Percentiles rank a stretch among this genome's conserved stretches.
Evolutionary conservation across 2,797 vertebrate genomes (phyloP).

Genomic region (Xiphophorus birchmanni): DNA sequence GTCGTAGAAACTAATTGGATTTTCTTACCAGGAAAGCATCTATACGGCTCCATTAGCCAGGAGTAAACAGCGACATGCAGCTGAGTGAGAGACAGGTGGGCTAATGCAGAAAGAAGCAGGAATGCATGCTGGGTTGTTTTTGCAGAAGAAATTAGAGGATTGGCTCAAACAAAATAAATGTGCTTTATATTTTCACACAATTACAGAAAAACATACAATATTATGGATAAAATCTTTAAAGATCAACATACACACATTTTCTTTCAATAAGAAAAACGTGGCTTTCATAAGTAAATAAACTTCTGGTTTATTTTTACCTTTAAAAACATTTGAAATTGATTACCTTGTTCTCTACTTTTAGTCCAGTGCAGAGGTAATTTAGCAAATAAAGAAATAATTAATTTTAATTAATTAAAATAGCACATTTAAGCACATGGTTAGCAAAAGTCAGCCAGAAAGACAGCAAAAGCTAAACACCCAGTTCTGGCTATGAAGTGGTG

Average conservation of each 20-base stretch:
- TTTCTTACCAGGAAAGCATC: constrained; percentile 78
- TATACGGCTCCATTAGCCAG: constrained; percentile 74
- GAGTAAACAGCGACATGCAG: constrained; percentile 61
- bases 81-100: constrained; percentile 47
- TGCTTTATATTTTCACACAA: constrained; percentile 12
- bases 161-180: not conserved
- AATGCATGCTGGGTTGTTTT: constrained; percentile 16
- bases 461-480: not conserved
- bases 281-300: too few species aligned
- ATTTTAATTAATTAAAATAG: not conserved
- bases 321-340: not conserved
- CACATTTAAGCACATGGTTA: not conserved
- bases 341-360: not conserved
- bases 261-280: not conserved
- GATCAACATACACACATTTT: not conserved
- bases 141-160: constrained; percentile 20
- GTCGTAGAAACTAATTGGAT: constrained; percentile 79
- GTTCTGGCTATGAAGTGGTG: not conserved
- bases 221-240: not conserved
- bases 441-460: not conserved
- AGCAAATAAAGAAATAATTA: not conserved
- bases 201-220: constrained; percentile 1
- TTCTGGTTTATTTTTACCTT: not conserved
- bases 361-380: not conserved
- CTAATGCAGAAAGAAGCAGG: constrained; percentile 1